Conservation (phyloP, 2,888 invertebrate species). For the Erebia palarica region DNA sequence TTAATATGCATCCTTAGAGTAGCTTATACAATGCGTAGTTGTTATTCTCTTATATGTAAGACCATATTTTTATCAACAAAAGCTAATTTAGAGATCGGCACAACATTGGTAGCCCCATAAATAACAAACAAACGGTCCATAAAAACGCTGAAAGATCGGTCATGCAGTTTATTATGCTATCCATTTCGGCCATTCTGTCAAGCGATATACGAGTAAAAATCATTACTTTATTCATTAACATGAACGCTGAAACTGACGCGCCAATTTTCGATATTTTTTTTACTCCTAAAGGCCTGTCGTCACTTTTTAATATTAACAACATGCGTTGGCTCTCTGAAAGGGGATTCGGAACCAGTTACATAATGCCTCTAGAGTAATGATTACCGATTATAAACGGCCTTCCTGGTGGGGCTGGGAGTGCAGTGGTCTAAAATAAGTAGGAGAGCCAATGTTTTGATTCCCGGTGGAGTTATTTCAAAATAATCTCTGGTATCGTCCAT, state of each 20-base stretch:
- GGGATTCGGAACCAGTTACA: too few relatives aligned
- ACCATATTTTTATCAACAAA: not conserved
- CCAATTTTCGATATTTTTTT: conserved; percentile 3
- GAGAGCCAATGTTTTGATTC: too few relatives aligned
- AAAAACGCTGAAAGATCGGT: conserved; percentile 36
- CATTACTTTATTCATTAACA: conserved; percentile 35
- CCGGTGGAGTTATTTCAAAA: too few relatives aligned
- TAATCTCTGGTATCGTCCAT: too few relatives aligned
- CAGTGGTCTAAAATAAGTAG: too few relatives aligned
- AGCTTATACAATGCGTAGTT: not conserved
- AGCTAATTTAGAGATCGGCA: conserved; percentile 10
- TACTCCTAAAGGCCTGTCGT: not conserved
- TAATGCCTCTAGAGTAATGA: too few relatives aligned
- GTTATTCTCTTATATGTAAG: not conserved
- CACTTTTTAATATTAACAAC: not conserved
- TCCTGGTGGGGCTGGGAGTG: too few relatives aligned
- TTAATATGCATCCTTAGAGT: not conserved
- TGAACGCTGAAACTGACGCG: conserved; percentile 27
- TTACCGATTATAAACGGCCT: too few relatives aligned
- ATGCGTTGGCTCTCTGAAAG: not conserved
- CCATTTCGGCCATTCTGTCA: conserved; percentile 29
- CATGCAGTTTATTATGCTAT: conserved; percentile 35
- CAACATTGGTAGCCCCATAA: conserved; percentile 20
- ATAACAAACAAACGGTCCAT: conserved; percentile 31
- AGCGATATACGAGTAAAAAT: conserved; percentile 31